Percentiles rank a stretch among this genome's conserved stretches.
Evolutionary conservation across 1,140 invertebrate genomes (phyloP).

Genomic region (Atopsyche davidsoni): DNA sequence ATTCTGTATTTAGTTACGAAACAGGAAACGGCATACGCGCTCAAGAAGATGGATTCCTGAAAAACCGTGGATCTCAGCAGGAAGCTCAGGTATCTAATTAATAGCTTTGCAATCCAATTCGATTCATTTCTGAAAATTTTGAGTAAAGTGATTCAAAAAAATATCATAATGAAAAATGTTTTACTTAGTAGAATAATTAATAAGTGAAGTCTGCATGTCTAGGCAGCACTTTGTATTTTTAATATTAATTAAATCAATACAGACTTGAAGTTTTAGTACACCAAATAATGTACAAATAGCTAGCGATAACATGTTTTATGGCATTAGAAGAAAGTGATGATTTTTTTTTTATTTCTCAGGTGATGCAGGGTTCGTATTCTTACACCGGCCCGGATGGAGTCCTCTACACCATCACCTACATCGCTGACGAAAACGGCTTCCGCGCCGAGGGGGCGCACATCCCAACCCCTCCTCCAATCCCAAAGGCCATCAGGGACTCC

Average conservation of each 20-base stretch:
- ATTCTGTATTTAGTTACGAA: slow-evolving; percentile 47
- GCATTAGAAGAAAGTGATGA: too few species aligned
- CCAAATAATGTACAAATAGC: slow-evolving; percentile 3
- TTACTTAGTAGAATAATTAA: too few species aligned
- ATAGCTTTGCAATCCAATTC: too few species aligned
- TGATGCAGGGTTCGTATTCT: slow-evolving; percentile 54
- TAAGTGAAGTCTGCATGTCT: neutral
- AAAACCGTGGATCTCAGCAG: slow-evolving; percentile 45
- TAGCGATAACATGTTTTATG: too few species aligned
- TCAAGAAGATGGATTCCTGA: slow-evolving; percentile 56
- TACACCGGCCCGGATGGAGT: slow-evolving; percentile 59
- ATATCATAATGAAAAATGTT: too few species aligned
- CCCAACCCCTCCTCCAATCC: slow-evolving; percentile 57
- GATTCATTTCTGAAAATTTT: too few species aligned
- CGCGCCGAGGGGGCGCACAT: slow-evolving; percentile 50
- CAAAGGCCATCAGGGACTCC: slow-evolving; percentile 50
- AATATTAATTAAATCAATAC: neutral
- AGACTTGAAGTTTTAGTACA: too few species aligned
- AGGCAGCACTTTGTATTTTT: neutral
- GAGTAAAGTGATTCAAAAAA: too few species aligned
- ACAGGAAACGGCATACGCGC: slow-evolving; percentile 57
- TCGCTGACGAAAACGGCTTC: slow-evolving; percentile 63
- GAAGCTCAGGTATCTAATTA: slow-evolving; percentile 52
- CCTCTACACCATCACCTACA: slow-evolving; percentile 55
- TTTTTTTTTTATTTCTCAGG: slow-evolving; percentile 33